Evolutionary conservation across 2,888 invertebrate species (phyloP), one percentile per base, ranked within the genome.

Genomic region (Omphaloscelis lunosa): DNA sequence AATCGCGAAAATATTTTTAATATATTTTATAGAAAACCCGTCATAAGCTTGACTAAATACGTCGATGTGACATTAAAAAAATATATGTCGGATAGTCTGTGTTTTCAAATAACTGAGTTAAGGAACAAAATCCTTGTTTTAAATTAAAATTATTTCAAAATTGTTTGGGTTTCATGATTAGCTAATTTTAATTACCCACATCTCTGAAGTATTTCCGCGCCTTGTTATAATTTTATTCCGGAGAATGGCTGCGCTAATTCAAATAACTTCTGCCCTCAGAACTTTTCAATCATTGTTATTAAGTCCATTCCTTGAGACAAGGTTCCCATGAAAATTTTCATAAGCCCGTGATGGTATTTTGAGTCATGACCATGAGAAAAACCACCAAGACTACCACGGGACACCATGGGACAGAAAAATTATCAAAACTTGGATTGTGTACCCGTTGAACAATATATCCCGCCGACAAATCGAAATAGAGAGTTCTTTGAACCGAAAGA

Each of bases 261-360:
- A 29, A 23, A 27, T 29, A 80, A 62, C 45, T 80, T 80, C n/a
- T 34, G 17, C 34, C 41, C 15, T 62, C 29, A 45, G 9, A 80
- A 72, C 73, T 79, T 77, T 61, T 34, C 27, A 27, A 80, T 80
- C 45, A 23, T 48, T 59, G 12, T 27, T 58, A 48, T 41, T 41
- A 17, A 53, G 75, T 70, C 20, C 20, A n/a, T 41, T 41, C 34
- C 20, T 79, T 51, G 15, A 45, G 45, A 56, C 41, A 27, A 27
- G 45, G 15, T n/a, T 29, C 17, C 2, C 20, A 1, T 23, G 17
- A 17, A 41, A 34, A 51, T 41, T 29, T 20, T n/a, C 2, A 29
- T 34, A 27, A 65, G 12, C 48, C 7, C 45, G 11, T 51, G 51
- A 48, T 27, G 34, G n/a, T 69, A 4, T 67, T 48, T 39, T 23